phyloP scores from a whole-genome alignment of 2,113 vertebrate genomes.

The Eupsittula cactorum region DNA sequence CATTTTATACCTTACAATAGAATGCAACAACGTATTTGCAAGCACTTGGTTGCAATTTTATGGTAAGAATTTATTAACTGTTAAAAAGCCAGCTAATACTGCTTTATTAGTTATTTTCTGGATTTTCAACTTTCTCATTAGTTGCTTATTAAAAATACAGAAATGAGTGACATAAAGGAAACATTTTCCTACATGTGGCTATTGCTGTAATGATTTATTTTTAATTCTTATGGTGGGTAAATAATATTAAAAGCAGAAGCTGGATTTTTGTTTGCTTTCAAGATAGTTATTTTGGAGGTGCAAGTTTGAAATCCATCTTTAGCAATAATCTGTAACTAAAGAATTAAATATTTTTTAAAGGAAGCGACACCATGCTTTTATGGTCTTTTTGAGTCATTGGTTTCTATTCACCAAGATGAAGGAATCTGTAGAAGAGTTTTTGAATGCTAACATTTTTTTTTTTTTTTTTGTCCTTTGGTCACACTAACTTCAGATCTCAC shows the following conservation, averaged over 20 bases:
- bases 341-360: neutral
- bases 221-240: neutral
- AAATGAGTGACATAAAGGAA: neutral
- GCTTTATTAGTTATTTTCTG: neutral
- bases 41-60: neutral
- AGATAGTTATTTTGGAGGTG: neutral
- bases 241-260: neutral
- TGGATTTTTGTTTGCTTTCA: neutral
- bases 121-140: neutral
- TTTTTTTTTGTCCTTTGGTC: neutral
- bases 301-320: neutral
- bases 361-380: neutral
- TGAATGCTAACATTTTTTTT: neutral
- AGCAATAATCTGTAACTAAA: neutral
- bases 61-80: neutral
- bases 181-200: neutral
- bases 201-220: neutral
- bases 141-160: neutral
- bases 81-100: neutral
- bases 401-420: neutral
- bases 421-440: neutral
- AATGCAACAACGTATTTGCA: neutral
- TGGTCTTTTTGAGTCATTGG: neutral
- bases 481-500: neutral
- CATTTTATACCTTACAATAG: conserved; percentile 1